A percentile compares a stretch with the other conserved stretches of the same genome.
Evolutionary conservation across 2,797 vertebrate species (phyloP).

Genomic region (Numenius phaeopus): DNA sequence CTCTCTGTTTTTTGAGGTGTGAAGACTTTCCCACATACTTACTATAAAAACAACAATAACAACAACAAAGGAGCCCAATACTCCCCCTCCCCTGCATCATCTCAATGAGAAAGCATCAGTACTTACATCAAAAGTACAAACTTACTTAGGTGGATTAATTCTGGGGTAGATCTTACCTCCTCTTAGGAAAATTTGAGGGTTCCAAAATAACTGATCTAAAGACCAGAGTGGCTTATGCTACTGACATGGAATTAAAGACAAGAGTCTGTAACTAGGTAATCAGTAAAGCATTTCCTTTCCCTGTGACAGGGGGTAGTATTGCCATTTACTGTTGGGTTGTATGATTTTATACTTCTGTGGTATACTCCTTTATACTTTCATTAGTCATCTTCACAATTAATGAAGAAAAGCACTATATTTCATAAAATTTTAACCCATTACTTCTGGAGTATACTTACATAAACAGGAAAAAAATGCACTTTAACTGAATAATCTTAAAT

Average conservation of each 20-base stretch:
- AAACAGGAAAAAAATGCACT: neutral
- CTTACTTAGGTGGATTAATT: neutral
- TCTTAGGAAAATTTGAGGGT: neutral
- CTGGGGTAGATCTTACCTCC: neutral
- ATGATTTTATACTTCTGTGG: neutral
- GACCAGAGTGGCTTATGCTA: neutral
- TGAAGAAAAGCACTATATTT: neutral
- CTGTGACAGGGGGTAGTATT: neutral
- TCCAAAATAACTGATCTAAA: neutral
- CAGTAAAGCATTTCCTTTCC: neutral
- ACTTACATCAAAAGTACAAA: neutral
- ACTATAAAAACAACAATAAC: neutral
- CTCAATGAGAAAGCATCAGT: neutral
- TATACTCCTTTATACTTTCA: neutral
- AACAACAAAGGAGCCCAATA: neutral
- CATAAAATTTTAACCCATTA: neutral
- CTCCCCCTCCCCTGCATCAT: neutral
- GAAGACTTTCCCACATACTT: neutral
- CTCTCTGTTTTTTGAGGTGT: neutral
- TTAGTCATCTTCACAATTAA: neutral
- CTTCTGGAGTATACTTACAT: neutral
- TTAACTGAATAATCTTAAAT: neutral
- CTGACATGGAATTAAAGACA: neutral
- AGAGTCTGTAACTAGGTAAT: neutral
- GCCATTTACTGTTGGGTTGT: neutral